Evolutionary conservation across 2,888 invertebrate genomes (phyloP).

Genomic region (Cataglyphis cursor): DNA sequence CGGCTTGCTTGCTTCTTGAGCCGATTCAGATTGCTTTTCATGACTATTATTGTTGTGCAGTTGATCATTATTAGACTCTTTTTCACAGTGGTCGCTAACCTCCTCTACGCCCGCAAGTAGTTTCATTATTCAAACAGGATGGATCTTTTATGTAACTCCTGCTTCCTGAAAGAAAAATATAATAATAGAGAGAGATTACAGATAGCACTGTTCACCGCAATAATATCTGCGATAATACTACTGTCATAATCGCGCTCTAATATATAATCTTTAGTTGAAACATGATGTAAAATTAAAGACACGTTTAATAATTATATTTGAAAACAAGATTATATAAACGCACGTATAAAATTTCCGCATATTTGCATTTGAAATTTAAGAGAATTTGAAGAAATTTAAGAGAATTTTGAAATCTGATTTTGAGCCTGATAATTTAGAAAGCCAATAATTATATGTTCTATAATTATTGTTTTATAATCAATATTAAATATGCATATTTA

Average conservation of each 20-base stretch:
- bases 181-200: conserved; percentile 11
- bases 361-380: too few relatives aligned
- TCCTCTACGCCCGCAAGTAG: conserved; percentile 84
- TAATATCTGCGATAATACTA: neutral
- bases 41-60: conserved; percentile 75
- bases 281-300: neutral
- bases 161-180: conserved; percentile 48
- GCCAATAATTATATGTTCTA: neutral
- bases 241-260: neutral
- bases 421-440: neutral
- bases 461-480: neutral
- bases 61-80: conserved; percentile 74
- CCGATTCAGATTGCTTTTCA: conserved; percentile 71
- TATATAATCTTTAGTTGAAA: conserved; percentile 14
- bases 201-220: neutral
- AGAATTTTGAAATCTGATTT: neutral
- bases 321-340: neutral
- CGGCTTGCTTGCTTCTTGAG: conserved; percentile 71
- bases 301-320: neutral
- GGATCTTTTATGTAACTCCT: conserved; percentile 13
- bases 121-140: conserved; percentile 83
- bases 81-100: conserved; percentile 69
- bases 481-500: neutral
- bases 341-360: neutral
- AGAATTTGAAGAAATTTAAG: too few relatives aligned